Evolutionary conservation across 1,140 invertebrate species (phyloP).

Genomic region (Thalassaphorura encarpata): DNA sequence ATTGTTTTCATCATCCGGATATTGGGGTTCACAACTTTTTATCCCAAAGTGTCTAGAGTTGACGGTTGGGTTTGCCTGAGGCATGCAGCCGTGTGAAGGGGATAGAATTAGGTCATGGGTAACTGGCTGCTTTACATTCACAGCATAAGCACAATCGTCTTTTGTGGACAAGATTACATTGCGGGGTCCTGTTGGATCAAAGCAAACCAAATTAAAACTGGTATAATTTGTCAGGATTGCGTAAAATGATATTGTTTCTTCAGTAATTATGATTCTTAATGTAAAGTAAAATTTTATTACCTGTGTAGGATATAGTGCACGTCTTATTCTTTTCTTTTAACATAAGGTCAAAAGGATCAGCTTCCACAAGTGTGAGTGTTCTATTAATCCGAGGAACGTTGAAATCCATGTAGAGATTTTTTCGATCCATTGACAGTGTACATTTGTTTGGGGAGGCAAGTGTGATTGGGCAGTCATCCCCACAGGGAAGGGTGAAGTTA

Average conservation of each 20-base stretch:
- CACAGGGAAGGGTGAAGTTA: constrained; percentile 10
- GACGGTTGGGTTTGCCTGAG: too few relatives aligned
- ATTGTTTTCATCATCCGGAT: background rate
- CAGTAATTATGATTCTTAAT: too few relatives aligned
- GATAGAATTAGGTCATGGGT: constrained; percentile 10
- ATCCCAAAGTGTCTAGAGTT: constrained; percentile 4
- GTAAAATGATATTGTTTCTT: too few relatives aligned
- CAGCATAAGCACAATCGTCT: constrained; percentile 3
- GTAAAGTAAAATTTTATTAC: too few relatives aligned
- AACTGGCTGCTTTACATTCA: constrained; percentile 4
- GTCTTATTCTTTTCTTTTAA: constrained; percentile 8
- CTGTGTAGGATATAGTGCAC: constrained; percentile 6
- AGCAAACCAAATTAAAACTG: too few relatives aligned
- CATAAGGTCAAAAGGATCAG: constrained; percentile 12
- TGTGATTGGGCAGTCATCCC: constrained; percentile 7
- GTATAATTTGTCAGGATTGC: too few relatives aligned
- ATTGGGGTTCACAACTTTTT: background rate
- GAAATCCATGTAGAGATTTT: constrained; percentile 10
- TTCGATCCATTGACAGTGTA: background rate
- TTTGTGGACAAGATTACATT: background rate
- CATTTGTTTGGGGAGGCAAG: background rate
- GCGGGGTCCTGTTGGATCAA: constrained; percentile 5
- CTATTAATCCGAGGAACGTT: constrained; percentile 4
- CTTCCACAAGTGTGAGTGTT: constrained; percentile 4
- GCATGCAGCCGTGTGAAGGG: constrained; percentile 2